Percentiles rank a stretch among this genome's conserved stretches.
These are phyloP conservation scores for Pelvicachromis taeniatus DNA, from an alignment of 2,113 vertebrate genomes.

Conservation along the genomic window DNA sequence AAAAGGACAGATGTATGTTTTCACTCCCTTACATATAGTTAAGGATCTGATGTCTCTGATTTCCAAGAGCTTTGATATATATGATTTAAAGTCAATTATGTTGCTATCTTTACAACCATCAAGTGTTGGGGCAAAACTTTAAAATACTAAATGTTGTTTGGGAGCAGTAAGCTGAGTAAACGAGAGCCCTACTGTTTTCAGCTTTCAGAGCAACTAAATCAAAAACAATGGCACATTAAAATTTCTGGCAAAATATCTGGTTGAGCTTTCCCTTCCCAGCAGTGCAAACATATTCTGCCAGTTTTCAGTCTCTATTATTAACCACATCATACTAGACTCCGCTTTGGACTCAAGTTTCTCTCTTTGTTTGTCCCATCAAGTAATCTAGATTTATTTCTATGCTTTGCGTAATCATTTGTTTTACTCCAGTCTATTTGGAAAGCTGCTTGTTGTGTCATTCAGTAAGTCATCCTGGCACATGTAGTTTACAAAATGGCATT, in stretches of 20 bases:
- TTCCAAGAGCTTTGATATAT: neutral
- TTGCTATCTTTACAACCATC: neutral
- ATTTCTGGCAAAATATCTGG: neutral
- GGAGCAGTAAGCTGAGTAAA: neutral
- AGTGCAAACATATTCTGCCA: neutral
- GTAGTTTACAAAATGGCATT: neutral
- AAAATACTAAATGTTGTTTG: neutral
- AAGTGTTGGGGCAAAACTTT: neutral
- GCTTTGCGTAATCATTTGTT: neutral
- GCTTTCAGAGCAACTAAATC: neutral
- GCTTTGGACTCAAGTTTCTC: neutral
- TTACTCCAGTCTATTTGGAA: neutral
- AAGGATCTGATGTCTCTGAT: neutral
- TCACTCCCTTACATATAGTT: neutral
- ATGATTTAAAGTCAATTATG: neutral
- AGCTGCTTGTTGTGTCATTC: neutral
- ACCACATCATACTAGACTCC: neutral
- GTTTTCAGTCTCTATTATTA: neutral
- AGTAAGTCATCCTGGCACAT: neutral
- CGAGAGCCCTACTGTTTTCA: neutral
- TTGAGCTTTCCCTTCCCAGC: neutral
- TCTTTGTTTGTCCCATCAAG: neutral
- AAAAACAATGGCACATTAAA: neutral
- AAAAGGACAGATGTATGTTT: neutral
- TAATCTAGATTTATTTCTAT: neutral